A percentile compares a stretch with the other conserved stretches of the same genome.
Conservation (phyloP, 1,140 invertebrate genomes). For the Leptinotarsa texana region DNA sequence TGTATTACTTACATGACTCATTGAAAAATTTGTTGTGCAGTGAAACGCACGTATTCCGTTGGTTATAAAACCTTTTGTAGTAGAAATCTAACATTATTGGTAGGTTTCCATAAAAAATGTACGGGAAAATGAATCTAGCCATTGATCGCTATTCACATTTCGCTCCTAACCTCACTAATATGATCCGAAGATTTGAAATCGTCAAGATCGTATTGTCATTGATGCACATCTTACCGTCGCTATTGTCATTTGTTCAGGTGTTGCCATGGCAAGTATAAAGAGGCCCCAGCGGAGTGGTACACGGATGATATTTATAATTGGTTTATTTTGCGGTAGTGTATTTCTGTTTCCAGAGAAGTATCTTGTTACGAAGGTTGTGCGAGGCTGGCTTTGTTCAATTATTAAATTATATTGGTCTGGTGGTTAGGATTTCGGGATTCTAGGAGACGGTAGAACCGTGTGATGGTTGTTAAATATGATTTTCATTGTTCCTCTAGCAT, state of each 20-base stretch:
- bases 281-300: not conserved
- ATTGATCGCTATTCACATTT: too few relatives aligned
- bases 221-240: not conserved
- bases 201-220: not conserved
- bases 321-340: slow-evolving; percentile 1
- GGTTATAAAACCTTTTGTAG: too few relatives aligned
- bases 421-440: not conserved
- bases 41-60: too few relatives aligned
- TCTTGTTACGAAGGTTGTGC: not conserved
- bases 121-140: too few relatives aligned
- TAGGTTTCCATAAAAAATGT: too few relatives aligned
- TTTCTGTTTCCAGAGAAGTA: not conserved
- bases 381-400: not conserved
- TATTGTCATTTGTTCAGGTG: not conserved
- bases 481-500: too few relatives aligned
- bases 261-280: not conserved
- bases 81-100: too few relatives aligned
- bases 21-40: too few relatives aligned
- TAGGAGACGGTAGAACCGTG: not conserved
- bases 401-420: not conserved
- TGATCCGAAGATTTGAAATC: not conserved
- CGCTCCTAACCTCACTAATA: too few relatives aligned
- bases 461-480: not conserved
- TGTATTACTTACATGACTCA: too few relatives aligned
- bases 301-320: not conserved